A percentile compares a stretch with the other conserved stretches of the same genome.
phyloP scores from a whole-genome alignment of 2,113 vertebrate species.

The Herpailurus yagouaroundi region DNA sequence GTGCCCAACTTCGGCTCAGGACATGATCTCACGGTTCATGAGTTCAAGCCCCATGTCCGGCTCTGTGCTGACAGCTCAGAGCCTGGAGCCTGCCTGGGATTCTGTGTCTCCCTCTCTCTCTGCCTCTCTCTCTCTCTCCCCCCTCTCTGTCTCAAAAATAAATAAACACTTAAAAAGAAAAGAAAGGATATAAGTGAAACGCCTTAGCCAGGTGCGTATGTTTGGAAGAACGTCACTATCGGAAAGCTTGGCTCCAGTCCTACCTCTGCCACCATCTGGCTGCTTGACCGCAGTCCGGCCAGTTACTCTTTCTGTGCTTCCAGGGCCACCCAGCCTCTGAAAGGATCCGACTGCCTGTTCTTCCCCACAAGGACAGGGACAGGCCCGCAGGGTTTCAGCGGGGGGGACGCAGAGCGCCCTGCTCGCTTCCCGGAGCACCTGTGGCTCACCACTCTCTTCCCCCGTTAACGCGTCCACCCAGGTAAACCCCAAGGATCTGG shows the following conservation, averaged over 20 bases:
- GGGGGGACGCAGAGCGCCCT: background rate
- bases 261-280: background rate
- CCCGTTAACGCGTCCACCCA: conserved; percentile 69
- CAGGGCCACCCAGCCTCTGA: background rate
- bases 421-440: background rate
- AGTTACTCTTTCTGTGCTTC: no score
- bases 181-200: background rate
- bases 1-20: no score
- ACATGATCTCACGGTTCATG: fast-evolving
- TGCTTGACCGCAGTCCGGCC: background rate
- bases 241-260: fast-evolving
- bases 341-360: fast-evolving
- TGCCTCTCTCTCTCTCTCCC: no score
- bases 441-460: background rate
- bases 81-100: no score
- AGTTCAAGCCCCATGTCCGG: no score
- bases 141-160: no score
- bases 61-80: no score
- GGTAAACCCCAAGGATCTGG: conserved; percentile 98
- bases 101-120: no score
- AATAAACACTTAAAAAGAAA: background rate
- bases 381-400: background rate
- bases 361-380: background rate
- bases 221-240: background rate
- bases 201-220: no score